Base-by-base conservation (phyloP, 2,797 vertebrate species). In the Eulemur coronatus region DNA sequence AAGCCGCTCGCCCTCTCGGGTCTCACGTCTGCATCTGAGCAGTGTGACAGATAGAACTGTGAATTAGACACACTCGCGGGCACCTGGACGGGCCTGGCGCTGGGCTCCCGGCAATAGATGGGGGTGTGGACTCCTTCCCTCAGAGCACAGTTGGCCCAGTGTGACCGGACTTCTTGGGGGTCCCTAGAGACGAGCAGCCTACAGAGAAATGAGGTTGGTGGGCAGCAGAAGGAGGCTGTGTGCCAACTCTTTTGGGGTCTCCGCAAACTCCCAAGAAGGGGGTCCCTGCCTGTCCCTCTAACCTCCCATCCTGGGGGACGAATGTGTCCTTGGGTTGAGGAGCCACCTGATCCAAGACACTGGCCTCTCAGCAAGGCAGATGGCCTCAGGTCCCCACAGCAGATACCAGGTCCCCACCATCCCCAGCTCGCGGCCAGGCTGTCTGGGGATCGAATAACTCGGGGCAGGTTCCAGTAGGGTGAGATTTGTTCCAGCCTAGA, bases 301-400 rank as follows among this genome's bases (percentile, higher is more conserved):
- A 55, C n/a, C 55, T 84, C 48, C 26, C 43, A 24, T 33, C n/a
- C 79, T 26, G 7, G 41, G 15, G 33, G 33, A 3, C 0, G 0
- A 0, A 0, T n/a, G 1, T 2, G 24, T 0, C 0, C 7, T 0
- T 0, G 13, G 59, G n/a, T 65, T 13, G 59, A 65, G 59, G 46
- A 50, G 24, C 20, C 24, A 4, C 24, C 72, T 43, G 33, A 38
- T 41, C 43, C 43, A 41, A 41, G 46, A 55, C 57, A 2, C 8
- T 55, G 46, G 22, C 35, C 20, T 55, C 52, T 9, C 18, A 46
- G 24, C 57, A 28, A 14, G 41, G 41, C 14, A 41, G 24, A 22
- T 35, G 6, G 8, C 69, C 35, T 3, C 50, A 24, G 89, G 13
- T 13, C 18, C 8, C 30, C 33, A 20, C 80, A 84, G 33, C 43